Base-by-base conservation (phyloP, 1,140 invertebrate species). In the Pogonognathellus flavescens region DNA sequence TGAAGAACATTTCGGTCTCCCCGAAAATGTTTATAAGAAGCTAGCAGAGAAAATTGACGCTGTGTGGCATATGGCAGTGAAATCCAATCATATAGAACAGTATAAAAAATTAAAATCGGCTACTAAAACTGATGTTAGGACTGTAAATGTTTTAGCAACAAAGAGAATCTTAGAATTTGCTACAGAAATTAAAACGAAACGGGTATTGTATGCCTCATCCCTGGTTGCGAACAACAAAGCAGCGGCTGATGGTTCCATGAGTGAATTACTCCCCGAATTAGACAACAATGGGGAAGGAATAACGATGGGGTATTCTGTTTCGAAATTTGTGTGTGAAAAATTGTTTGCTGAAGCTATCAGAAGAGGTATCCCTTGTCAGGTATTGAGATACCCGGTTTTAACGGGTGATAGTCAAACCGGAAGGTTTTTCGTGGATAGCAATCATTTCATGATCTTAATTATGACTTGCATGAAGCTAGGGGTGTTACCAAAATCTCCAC, bases 241-340 rank as follows among this genome's bases (percentile, higher is more conserved):
- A 4, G 41, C 41, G 10, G 25, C 18, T 1, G 41, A 76, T 76
- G 70, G 41, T 0, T 18, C 41, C 6, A n/a, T 50, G 41, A 76
- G 25, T 49, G 70, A 76, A 50, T 14, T n/a, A 0, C 41, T 76
- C n/a, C 70, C 70, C 6, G 70, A 76, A 22, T 7, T 10, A 3
- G 52, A 25, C 4, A 60, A 60, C 20, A 25, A 25, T 18, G 80
- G 80, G 0, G 80, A 82, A 20, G 52, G 53, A 16, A 16, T 82
- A 49, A 82, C 5, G 4, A 82, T 60, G 52, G 80, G 80, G 0
- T 82, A 82, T 60, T 31, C 52, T n/a, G 20, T 57, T 57, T 82
- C 80, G 0, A 82, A 82, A 60, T 82, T 82, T 22, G 80, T 82
- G 11, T 82, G 52, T n/a, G 80, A 82, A 82, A 82, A 82, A 60